A percentile compares a stretch with the other conserved stretches of the same genome.
phyloP scores from a whole-genome alignment of 2,113 vertebrate species.

The Helogale parvula region DNA sequence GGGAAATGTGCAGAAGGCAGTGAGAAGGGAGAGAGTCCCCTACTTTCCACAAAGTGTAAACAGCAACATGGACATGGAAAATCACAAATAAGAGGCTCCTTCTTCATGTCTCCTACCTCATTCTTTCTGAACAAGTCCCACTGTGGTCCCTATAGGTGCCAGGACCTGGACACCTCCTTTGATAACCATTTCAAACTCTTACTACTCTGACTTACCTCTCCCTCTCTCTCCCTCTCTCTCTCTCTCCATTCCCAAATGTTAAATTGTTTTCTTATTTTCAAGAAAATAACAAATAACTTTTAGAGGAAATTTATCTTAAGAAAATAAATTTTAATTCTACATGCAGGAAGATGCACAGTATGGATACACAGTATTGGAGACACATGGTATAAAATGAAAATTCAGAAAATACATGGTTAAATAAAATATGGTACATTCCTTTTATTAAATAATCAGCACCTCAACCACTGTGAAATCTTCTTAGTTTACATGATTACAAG shows the following conservation, averaged over 20 bases:
- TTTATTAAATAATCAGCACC: not conserved
- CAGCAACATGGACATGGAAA: conserved; percentile 43
- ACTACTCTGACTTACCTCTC: not conserved
- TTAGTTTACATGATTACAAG: not conserved
- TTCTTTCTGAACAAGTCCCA: not conserved
- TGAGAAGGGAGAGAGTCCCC: not conserved
- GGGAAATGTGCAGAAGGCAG: conserved; percentile 40
- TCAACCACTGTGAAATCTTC: not conserved
- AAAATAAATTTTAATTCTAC: conserved; percentile 6
- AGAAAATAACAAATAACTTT: not conserved
- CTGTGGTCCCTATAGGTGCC: conserved; percentile 85
- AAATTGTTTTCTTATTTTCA: not conserved
- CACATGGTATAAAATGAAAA: not conserved
- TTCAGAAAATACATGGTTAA: not conserved
- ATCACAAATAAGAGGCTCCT: not conserved
- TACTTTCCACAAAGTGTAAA: conserved; percentile 44
- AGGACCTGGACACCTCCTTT: conserved; percentile 84
- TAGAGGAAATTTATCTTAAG: not conserved
- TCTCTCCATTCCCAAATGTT: not conserved
- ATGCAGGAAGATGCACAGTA: not conserved
- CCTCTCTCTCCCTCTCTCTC: not conserved
- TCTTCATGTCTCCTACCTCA: not conserved
- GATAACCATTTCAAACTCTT: not conserved
- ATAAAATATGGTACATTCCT: not conserved
- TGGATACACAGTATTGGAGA: too few species aligned